Base-by-base conservation (phyloP, 1,140 invertebrate genomes). In the Bicyclus anynana region DNA sequence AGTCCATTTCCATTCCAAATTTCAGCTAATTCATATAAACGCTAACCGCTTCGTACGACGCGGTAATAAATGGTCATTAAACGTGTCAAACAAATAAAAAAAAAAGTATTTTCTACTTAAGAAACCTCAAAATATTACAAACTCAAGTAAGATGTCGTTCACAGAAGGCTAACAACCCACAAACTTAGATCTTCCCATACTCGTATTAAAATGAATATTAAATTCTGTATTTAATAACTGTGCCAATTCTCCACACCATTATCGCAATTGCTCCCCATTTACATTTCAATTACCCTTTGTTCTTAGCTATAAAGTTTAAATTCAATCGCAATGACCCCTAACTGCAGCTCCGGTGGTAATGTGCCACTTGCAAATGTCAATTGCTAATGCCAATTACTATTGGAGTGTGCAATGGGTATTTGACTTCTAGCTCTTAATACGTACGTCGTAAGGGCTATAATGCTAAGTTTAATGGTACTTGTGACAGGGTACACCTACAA, bases 301-400 rank as follows among this genome's bases (percentile, higher is more conserved):
- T 56, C 58, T 65, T 61, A 56, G 51, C 46, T 40, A 61, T 61
- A 48, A 60, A 65, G 53, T 61, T 65, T 35, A 57, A 61, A 61
- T 65, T 65, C 58, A 61, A 65, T 65, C 46, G 54, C 27, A 53
- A 49, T 52, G 60, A 57, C 60, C 53, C 23, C 16, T 40, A 61
- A 61, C 46, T 61, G 56, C 53, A 52, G 53, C 53, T 50, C 37
- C 38, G 47, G 40, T 44, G 40, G 53, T 55, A 46, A 55, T 55
- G 42, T 46, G 53, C 20, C 42, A 44, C 40, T 44, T 44, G 40
- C 40, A 17, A 44, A 44, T 44, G 40, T 44, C 40, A 44, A 44
- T 44, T 44, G 40, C 40, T 55, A 47, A 55, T 29, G 40, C 20
- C 53, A 55, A 55, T 55, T 47, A 35, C 53, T 21, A 44, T 44